Percentiles rank a stretch among this genome's conserved stretches.
Evolutionary conservation across 2,888 invertebrate genomes (phyloP).

Genomic region (Nemoura dubitans): DNA sequence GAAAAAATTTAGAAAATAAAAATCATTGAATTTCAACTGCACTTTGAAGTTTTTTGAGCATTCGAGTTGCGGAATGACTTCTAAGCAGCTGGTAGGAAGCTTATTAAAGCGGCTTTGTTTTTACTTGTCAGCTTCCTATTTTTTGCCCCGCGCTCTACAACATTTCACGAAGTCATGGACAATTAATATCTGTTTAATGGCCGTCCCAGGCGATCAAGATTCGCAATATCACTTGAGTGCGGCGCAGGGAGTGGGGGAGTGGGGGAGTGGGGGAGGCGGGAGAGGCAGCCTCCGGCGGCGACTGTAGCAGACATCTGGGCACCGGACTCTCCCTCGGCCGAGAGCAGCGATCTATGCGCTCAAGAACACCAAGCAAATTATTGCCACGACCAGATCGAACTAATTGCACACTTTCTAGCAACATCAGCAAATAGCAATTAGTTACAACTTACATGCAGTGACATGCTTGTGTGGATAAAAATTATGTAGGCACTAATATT

Average conservation of each 20-base stretch:
- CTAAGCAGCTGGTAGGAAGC: not conserved
- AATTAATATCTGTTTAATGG: conserved; percentile 39
- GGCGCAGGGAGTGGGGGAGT: not conserved
- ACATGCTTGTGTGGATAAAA: conserved; percentile 4
- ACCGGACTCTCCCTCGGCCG: not conserved
- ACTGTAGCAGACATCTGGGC: conserved; percentile 34
- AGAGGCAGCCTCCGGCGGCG: not conserved
- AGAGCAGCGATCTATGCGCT: not conserved
- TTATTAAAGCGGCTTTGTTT: conserved; percentile 32
- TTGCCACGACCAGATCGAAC: conserved; percentile 18
- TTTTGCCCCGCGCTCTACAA: not conserved
- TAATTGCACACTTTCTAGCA: conserved; percentile 41
- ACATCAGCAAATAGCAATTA: conserved; percentile 29
- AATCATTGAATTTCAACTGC: not conserved
- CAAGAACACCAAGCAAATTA: conserved; percentile 29
- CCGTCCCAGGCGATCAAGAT: not conserved
- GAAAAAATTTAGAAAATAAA: no score
- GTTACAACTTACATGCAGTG: conserved; percentile 12
- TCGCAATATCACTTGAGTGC: not conserved
- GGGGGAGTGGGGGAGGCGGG: not conserved
- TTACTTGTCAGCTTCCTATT: conserved; percentile 28
- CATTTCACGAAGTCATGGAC: conserved; percentile 38
- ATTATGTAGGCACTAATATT: not conserved
- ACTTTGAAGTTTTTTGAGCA: not conserved
- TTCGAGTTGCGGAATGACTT: not conserved